Base-by-base conservation (phyloP, 1,140 invertebrate species). In the Battus philenor region DNA sequence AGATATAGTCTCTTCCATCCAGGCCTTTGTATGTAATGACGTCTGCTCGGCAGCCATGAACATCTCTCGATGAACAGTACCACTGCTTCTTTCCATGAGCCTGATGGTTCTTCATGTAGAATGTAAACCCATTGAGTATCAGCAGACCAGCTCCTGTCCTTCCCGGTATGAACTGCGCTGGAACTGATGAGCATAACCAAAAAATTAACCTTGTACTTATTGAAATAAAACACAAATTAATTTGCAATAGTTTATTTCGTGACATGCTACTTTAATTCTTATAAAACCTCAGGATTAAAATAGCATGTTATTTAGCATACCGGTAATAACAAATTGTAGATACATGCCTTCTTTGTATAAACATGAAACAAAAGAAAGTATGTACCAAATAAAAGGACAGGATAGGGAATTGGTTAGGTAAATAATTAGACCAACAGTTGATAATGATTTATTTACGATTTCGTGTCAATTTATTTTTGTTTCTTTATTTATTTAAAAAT, bases 51-150 rank as follows among this genome's bases (percentile, higher is more conserved):
- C 80, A 84, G 1, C 80, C 80, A 6, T 79, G 66, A 7, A 84
- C 77, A 8, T 84, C 80, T 51, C 80, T 73, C 4, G 77, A 76
- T 7, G 80, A 81, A 36, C 80, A 84, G 51, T 84, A 84, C 80
- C 80, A 81, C 43, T 84, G 80, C 41, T 84, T 84, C 48, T 81
- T 81, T 4, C 80, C 80, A 31, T 81, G 77, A 0, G 80, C 80
- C 50, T 81, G 80, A 49, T 81, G 77, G 44, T 84, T 84, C 54
- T 84, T 84, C 77, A 84, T 80, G 32, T 84, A 84, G 44, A 84
- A 84, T 2, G 80, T 84, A 41, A 84, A 84, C 0, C 80, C 80
- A n/a, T 84, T 80, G 2, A 84, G 55, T 10, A 84, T 73, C 0
- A 84, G 62, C 4, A 84, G 53, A 4, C 80, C 75, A 3, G 80